Base-by-base conservation (phyloP, 37 sponge, comb jelly and placozoan species). In the Mnemiopsis leidyi region DNA sequence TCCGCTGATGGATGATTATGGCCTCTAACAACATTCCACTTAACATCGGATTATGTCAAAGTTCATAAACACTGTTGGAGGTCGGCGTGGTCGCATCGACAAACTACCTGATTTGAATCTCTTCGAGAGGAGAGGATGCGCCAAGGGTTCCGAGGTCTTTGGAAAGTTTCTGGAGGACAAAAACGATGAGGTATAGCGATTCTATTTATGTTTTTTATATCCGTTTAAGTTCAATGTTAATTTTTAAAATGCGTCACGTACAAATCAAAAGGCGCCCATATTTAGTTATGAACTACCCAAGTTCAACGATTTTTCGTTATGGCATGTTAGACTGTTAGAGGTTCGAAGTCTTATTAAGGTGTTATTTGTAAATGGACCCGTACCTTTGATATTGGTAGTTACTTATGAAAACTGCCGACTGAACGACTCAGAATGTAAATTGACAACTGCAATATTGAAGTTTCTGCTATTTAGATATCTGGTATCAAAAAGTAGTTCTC, bases 31-130 rank as follows among this genome's bases (percentile, higher is more conserved):
- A 23, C 30, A 18, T 5, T n/a, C 75, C 75, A 71, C n/a, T n/a
- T n/a, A 5, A n/a, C 75, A 23, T 28, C n/a, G 30, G 3, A 71
- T 71, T 29, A 79, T 79, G 82, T 34, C 82, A 30, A 79, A 79
- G 82, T 79, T 79, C 36, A 79, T 79, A 7, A 79, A 79, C 82
- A 36, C 82, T 33, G 82, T 35, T 23, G 82, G 82, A 5, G 82
- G 37, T 21, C 82, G 82, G 21, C 35, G 82, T 23, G 82, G 82
- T 9, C 82, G 82, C 21, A 30, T 79, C 3, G 82, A 32, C 35
- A 32, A 34, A 5, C 3, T 79, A 20, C 82, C 82, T 7, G 82
- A 79, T 33, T 29, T 79, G 7, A 79, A 79, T 33, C 34, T 79
- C 35, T 79, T 79, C 82, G 30, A 79, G 38, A 79, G 82, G 5